Evolutionary conservation across 2,113 vertebrate species (phyloP), one percentile per base, ranked within the genome.

Genomic region (Oreochromis niloticus): DNA sequence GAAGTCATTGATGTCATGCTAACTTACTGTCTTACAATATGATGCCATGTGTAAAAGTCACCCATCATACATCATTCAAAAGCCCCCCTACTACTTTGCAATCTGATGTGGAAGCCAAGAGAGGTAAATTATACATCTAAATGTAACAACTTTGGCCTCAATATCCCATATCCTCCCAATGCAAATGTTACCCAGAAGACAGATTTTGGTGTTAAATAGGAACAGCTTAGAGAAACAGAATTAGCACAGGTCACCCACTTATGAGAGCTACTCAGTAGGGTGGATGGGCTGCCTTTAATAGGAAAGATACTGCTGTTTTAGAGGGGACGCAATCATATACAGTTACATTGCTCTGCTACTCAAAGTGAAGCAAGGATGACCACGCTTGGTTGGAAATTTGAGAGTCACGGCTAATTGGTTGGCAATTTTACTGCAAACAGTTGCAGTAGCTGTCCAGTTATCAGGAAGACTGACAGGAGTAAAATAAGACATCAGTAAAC

Each of bases 381-480:
- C 34, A 68, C 11, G 6, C 82, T 87, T 2, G 36, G 24, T 80
- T 91, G 83, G 50, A 71, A 82, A 81, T 81, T 36, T 5, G 1
- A 82, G 79, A 82, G 85, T 86, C 56, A 11, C 4, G 10, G 83
- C 66, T 93, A 89, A 94, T 91, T 90, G 92, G 85, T 55, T 13
- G 82, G 68, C 39, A 19, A 32, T 90, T 87, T 89, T 84, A 89
- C 90, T 84, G 80, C 27, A 85, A 55, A 83, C 71, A 50, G 24
- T 75, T 75, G 6, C 27, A 27, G 43, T 84, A 11, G 68, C 78
- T 4, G 19, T 46, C 84, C 56, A 43, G 24, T 66, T 57, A n/a
- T 34, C 19, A 56, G 17, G 17, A 61, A 83, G 87, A 85, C 54
- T 86, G 89, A 56, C 79, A 13, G 85, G 5, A 83, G 41, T 24